phyloP scores from a whole-genome alignment of 1,140 invertebrate genomes.

The Copidosoma floridanum region DNA sequence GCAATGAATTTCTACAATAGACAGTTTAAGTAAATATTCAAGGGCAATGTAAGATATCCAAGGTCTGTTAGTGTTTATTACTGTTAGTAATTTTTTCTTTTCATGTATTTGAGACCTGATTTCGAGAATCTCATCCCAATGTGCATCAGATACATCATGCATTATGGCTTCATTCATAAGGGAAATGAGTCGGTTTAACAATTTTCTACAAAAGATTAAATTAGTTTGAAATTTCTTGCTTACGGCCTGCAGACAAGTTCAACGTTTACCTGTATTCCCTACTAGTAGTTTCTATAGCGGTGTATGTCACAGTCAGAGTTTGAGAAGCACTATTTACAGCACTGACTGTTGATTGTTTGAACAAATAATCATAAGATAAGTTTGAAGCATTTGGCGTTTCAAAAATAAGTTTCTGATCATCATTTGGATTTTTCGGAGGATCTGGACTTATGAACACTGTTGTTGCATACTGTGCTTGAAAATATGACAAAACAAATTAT shows the following conservation, averaged over 20 bases:
- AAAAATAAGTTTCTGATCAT: slow-evolving; percentile 40
- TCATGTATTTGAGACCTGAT: slow-evolving; percentile 40
- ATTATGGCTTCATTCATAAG: slow-evolving; percentile 42
- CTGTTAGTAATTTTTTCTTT: slow-evolving; percentile 41
- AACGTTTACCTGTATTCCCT: slow-evolving; percentile 45
- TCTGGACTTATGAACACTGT: slow-evolving; percentile 32
- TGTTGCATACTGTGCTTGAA: slow-evolving; percentile 33
- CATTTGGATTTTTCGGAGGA: slow-evolving; percentile 27
- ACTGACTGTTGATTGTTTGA: slow-evolving; percentile 48
- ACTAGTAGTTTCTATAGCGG: slow-evolving; percentile 44
- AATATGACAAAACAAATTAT: slow-evolving; percentile 9
- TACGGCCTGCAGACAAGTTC: not conserved
- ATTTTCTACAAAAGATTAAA: slow-evolving; percentile 29
- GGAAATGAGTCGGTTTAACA: slow-evolving; percentile 41
- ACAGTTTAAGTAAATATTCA: not conserved
- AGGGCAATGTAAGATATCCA: not conserved
- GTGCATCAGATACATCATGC: slow-evolving; percentile 40
- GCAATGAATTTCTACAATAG: slow-evolving; percentile 38
- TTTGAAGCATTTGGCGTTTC: slow-evolving; percentile 34
- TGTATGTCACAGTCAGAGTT: slow-evolving; percentile 44
- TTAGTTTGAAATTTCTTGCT: not conserved
- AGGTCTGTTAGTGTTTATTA: slow-evolving; percentile 32
- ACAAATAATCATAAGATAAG: slow-evolving; percentile 49
- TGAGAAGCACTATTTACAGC: slow-evolving; percentile 47
- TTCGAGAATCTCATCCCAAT: slow-evolving; percentile 46